A percentile compares a stretch with the other conserved stretches of the same genome.
Evolutionary conservation across 2,797 vertebrate species (phyloP).

Genomic region (Sarcophilus harrisii): DNA sequence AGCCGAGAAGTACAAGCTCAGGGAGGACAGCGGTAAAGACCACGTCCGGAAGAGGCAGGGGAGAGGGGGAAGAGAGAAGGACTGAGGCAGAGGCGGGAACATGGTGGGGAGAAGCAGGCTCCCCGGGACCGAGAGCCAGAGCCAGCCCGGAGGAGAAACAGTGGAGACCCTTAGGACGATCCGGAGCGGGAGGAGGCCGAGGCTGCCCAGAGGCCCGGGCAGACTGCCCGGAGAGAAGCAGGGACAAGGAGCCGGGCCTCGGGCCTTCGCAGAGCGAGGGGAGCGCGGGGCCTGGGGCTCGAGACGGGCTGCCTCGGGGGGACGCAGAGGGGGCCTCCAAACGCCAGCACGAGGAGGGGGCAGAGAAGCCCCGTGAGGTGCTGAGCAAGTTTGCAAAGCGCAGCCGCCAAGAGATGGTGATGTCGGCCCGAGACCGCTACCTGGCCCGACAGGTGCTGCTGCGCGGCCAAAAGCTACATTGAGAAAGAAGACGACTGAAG

Average conservation of each 20-base stretch:
- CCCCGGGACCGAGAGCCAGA: slow-evolving; percentile 79
- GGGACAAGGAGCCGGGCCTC: slow-evolving; percentile 86
- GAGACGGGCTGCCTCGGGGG: slow-evolving; percentile 55
- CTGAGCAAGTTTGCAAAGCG: slow-evolving; percentile 94
- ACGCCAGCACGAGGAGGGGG: slow-evolving; percentile 73
- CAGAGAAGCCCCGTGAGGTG: slow-evolving; percentile 53
- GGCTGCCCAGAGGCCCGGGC: slow-evolving; percentile 83
- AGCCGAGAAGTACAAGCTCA: slow-evolving; percentile 81
- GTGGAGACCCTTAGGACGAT: slow-evolving; percentile 73
- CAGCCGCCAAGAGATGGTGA: slow-evolving; percentile 91
- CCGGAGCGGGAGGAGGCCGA: slow-evolving; percentile 86
- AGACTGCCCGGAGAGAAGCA: slow-evolving; percentile 84
- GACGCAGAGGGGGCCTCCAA: slow-evolving; percentile 69
- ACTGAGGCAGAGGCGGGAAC: slow-evolving; percentile 78
- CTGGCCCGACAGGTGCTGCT: slow-evolving; percentile 94
- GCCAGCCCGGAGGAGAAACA: slow-evolving; percentile 68
- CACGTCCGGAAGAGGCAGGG: slow-evolving; percentile 76
- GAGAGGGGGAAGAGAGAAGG: slow-evolving; percentile 81
- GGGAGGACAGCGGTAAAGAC: slow-evolving; percentile 81
- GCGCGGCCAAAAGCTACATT: slow-evolving; percentile 90
- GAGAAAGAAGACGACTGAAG: slow-evolving; percentile 94
- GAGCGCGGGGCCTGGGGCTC: slow-evolving; percentile 63
- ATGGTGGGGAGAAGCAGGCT: slow-evolving; percentile 83
- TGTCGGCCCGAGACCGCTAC: slow-evolving; percentile 93
- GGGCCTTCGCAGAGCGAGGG: slow-evolving; percentile 70